Evolutionary conservation across 64 coral and sea anemone genomes (phyloP), one percentile per base, ranked within the genome.

Genomic region (Cladopsammia gracilis): DNA sequence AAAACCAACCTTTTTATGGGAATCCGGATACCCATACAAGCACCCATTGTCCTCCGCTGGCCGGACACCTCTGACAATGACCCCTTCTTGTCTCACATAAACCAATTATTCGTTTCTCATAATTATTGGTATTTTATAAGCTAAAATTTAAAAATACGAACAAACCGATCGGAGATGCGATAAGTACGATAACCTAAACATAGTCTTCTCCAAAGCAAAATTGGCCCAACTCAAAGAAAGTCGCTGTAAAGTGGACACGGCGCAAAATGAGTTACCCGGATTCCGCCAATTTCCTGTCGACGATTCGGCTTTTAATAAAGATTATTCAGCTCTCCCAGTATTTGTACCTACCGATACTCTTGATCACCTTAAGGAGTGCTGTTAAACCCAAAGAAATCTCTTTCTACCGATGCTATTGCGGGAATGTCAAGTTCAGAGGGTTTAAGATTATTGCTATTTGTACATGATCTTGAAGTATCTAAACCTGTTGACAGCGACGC

Each of bases 261-360:
- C 10, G 51, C 51, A 53, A 53, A 10, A 53, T 53, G 10, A 53
- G 51, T 53, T 10, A 4, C 10, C 51, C 10, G 51, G 10, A 53
- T 77, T 77, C 43, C 45, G 48, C 25, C 42, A 77, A 43, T 64
- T 89, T 66, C 86, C 47, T 70, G 47, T 11, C 60, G 60, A 62
- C 60, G 60, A 11, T 62, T 11, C 60, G 15, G n/a, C n/a, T n/a
- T n/a, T n/a, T n/a, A n/a, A n/a, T n/a, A n/a, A n/a, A n/a, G n/a
- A n/a, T n/a, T n/a, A 19, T 11, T 62, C 82, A 60, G 46, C 88
- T 15, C 76, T 94, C 70, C 92, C 92, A 11, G 76, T 65, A 43
- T 94, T 94, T 73, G 75, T 88, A 44, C 92, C 92, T 18, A 94
- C 92, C 52, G 82, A 93, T 74, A 93, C 91, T 48, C 42, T 93